Evolutionary conservation across 2,113 vertebrate species (phyloP).

Genomic region (Phodopus roborovskii): DNA sequence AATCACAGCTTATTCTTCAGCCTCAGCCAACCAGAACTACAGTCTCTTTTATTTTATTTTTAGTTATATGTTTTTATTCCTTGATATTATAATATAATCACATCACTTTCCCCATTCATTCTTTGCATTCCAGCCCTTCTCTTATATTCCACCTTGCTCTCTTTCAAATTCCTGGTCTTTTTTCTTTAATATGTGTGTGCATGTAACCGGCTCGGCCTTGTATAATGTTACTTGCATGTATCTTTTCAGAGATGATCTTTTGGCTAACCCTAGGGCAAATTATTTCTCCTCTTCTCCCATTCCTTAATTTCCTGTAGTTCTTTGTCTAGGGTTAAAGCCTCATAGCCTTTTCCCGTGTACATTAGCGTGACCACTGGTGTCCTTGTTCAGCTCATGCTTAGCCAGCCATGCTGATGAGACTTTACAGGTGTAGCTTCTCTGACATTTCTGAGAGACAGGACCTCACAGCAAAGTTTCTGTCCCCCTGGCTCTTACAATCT

Average conservation of each 20-base stretch:
- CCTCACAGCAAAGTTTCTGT: not conserved
- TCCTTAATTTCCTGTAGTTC: not conserved
- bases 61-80: not conserved
- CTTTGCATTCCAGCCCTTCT: not conserved
- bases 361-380: no score
- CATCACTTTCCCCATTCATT: not conserved
- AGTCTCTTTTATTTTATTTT: not conserved
- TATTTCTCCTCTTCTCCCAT: not conserved
- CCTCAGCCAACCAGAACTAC: not conserved
- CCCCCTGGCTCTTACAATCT: not conserved
- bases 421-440: not conserved
- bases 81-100: not conserved
- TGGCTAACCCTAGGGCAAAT: not conserved
- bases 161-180: no score
- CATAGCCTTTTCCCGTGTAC: not conserved
- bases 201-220: no score
- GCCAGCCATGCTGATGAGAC: not conserved
- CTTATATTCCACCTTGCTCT: not conserved
- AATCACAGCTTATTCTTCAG: not conserved
- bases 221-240: not conserved
- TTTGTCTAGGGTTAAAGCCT: not conserved
- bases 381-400: no score
- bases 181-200: no score
- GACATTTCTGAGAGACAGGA: not conserved
- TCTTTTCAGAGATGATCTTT: not conserved